Conservation (phyloP, 2,113 vertebrate species). For the Cairina moschata region DNA sequence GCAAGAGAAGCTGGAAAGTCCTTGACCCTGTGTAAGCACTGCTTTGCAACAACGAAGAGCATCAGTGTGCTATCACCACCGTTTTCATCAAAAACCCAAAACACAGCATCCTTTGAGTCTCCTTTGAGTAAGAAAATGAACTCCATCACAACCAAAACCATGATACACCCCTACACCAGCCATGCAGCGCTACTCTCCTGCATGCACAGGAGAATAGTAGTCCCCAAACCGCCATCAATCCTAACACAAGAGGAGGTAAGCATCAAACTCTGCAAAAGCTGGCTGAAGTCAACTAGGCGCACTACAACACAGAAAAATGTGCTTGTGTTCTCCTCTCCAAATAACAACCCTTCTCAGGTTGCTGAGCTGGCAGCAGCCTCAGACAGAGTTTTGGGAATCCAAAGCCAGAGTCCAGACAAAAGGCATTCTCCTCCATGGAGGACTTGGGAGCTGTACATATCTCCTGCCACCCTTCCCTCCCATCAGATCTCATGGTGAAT, state of each 20-base stretch:
- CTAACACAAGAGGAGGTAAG: rapidly evolving
- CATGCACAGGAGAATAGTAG: rapidly evolving
- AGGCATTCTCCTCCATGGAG: neutral
- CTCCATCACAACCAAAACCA: neutral
- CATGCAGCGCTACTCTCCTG: rapidly evolving
- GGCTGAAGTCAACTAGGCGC: neutral
- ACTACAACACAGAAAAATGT: rapidly evolving
- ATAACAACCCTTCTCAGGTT: neutral
- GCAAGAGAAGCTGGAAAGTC: neutral
- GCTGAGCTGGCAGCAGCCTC: neutral
- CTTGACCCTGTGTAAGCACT: neutral
- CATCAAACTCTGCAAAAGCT: neutral
- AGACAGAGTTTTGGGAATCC: neutral
- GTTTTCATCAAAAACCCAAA: neutral
- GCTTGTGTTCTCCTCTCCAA: neutral
- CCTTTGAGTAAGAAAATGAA: neutral
- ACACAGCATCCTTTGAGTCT: neutral
- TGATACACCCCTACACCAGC: rapidly evolving
- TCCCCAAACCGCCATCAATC: neutral
- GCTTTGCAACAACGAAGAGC: neutral
- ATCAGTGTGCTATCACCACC: neutral
- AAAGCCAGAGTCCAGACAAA: neutral
- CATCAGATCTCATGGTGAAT: neutral
- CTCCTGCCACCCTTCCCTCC: neutral
- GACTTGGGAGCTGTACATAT: neutral